A percentile compares a stretch with the other conserved stretches of the same genome.
phyloP scores from a whole-genome alignment of 92 coral and sea anemone genomes.

The Epizoanthus illoricatus region DNA sequence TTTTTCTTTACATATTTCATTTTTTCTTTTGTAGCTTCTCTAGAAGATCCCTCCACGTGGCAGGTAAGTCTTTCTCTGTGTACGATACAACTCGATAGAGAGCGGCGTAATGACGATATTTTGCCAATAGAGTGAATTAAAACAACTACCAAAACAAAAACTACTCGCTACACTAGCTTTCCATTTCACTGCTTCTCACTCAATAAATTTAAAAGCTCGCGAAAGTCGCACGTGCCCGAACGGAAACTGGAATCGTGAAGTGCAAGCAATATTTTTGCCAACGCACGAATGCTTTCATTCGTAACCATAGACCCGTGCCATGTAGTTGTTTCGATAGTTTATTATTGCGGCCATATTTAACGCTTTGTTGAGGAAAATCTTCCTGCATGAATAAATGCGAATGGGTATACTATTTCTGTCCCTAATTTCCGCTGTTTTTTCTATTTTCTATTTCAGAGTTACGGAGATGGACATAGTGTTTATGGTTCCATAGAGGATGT shows the following conservation, averaged over 20 bases:
- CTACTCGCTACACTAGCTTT: slow-evolving; percentile 15
- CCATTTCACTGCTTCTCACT: slow-evolving; percentile 40
- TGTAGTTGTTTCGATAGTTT: slow-evolving; percentile 15
- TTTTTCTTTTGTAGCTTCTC: slow-evolving; percentile 96
- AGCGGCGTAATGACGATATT: slow-evolving; percentile 28
- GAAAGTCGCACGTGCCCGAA: slow-evolving; percentile 69
- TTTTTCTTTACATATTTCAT: slow-evolving; percentile 55
- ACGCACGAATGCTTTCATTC: slow-evolving; percentile 29
- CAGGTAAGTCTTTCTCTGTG: slow-evolving; percentile 58
- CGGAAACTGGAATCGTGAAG: slow-evolving; percentile 63
- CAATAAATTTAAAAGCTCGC: slow-evolving; percentile 40
- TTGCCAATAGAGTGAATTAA: slow-evolving; percentile 35
- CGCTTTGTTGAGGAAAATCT: slow-evolving; percentile 16
- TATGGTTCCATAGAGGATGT: slow-evolving; percentile 91
- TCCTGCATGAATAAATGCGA: slow-evolving; percentile 36
- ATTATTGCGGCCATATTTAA: slow-evolving; percentile 3
- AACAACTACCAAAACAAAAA: slow-evolving; percentile 35
- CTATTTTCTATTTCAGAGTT: slow-evolving; percentile 37
- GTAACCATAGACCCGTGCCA: slow-evolving; percentile 27
- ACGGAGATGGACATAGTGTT: slow-evolving; percentile 77
- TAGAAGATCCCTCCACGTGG: slow-evolving; percentile 99
- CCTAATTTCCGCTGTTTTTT: slow-evolving; percentile 32
- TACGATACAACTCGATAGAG: slow-evolving; percentile 36
- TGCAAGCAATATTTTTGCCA: slow-evolving; percentile 27
- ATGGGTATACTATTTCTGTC: slow-evolving; percentile 19